A percentile compares a stretch with the other conserved stretches of the same genome.
Conservation (phyloP, 2,888 invertebrate genomes). For the Chrysina gloriosa region DNA sequence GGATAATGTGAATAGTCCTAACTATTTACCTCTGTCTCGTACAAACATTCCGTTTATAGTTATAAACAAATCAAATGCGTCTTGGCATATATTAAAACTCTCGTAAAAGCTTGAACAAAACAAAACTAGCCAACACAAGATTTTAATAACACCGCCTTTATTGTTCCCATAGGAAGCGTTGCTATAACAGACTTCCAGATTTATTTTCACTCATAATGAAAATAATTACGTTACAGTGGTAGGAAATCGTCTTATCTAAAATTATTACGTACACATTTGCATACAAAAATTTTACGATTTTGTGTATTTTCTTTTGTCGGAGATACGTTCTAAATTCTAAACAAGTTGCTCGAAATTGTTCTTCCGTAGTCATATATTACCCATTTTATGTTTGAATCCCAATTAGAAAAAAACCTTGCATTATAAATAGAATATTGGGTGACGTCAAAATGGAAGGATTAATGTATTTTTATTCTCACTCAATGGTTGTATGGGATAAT, state of each 20-base stretch:
- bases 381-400: slow-evolving; percentile 13
- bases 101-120: background rate
- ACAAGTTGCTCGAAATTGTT: background rate
- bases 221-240: background rate
- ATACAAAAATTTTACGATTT: background rate
- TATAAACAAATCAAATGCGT: slow-evolving; percentile 1
- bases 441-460: slow-evolving; percentile 22
- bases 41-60: background rate
- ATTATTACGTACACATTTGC: background rate
- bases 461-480: slow-evolving; percentile 26
- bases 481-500: slow-evolving; percentile 5
- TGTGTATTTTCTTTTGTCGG: slow-evolving; percentile 15
- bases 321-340: slow-evolving; percentile 1
- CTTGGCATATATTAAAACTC: background rate
- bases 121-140: background rate
- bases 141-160: background rate
- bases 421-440: slow-evolving; percentile 22
- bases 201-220: background rate
- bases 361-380: background rate
- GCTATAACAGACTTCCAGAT: background rate
- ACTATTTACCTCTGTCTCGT: too few species aligned
- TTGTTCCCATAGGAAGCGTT: background rate
- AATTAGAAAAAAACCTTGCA: slow-evolving; percentile 11
- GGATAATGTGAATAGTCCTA: too few species aligned
- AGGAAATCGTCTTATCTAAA: background rate